A percentile compares a stretch with the other conserved stretches of the same genome.
phyloP scores from a whole-genome alignment of 64 coral and sea anemone genomes.

The Orbicella faveolata region DNA sequence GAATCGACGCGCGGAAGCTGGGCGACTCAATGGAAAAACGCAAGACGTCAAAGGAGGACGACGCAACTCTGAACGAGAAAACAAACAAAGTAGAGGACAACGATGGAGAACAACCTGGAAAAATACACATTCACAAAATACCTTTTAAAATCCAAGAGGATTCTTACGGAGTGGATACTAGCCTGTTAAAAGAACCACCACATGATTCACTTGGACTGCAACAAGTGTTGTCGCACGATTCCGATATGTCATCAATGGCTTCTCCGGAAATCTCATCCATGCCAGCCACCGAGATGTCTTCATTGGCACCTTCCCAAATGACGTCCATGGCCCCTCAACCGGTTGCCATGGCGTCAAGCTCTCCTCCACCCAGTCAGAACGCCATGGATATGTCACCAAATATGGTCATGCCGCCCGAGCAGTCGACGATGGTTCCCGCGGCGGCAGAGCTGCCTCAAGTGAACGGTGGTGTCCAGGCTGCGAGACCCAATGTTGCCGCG shows the following conservation, averaged over 20 bases:
- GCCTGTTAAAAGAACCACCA: neutral
- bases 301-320: too few relatives aligned
- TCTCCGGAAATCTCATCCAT: neutral
- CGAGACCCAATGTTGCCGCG: neutral
- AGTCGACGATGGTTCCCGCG: neutral
- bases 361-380: neutral
- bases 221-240: neutral
- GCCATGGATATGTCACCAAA: constrained; percentile 24
- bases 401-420: constrained; percentile 6
- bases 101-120: neutral
- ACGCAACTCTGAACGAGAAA: neutral
- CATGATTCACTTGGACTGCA: neutral
- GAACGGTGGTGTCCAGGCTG: neutral
- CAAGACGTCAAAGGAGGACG: neutral
- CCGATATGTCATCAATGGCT: neutral
- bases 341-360: neutral
- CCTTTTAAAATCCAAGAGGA: constrained; percentile 27
- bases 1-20: neutral
- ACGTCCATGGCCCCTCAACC: neutral
- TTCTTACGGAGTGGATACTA: neutral
- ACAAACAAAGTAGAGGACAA: neutral
- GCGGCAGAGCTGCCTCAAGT: neutral
- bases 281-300: too few relatives aligned
- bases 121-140: constrained; percentile 4
- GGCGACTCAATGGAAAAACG: constrained; percentile 20